These are phyloP conservation scores for Dasysyrphus albostriatus DNA, from an alignment of 2,888 invertebrate species.

Conservation along the genomic window DNA sequence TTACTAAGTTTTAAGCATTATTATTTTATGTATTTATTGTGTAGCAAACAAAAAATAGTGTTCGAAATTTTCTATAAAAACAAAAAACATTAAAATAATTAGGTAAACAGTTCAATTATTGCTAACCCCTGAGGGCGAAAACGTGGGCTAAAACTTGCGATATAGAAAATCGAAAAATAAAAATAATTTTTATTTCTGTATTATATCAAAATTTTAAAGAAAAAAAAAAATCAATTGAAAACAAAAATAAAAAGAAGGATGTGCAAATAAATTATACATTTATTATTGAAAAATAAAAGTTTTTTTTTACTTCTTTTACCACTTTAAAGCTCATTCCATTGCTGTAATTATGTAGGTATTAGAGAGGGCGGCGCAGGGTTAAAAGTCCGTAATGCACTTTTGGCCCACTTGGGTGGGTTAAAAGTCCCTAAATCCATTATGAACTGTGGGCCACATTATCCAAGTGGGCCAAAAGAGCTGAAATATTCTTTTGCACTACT, in stretches of 20 bases:
- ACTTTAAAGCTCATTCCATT: not conserved
- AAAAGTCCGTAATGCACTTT: too few species aligned
- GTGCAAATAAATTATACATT: slow-evolving; percentile 74
- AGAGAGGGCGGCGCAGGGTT: too few species aligned
- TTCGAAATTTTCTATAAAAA: slow-evolving; percentile 38
- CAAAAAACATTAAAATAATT: slow-evolving; percentile 1
- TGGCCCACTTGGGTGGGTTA: too few species aligned
- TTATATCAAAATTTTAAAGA: slow-evolving; percentile 61
- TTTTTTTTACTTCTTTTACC: not conserved
- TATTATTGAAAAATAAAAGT: slow-evolving; percentile 58
- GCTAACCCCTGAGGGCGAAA: slow-evolving; percentile 18
- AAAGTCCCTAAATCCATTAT: too few species aligned
- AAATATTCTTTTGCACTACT: too few species aligned
- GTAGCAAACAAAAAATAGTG: slow-evolving; percentile 31
- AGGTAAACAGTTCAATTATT: slow-evolving; percentile 35
- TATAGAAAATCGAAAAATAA: slow-evolving; percentile 24
- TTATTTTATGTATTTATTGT: slow-evolving; percentile 35
- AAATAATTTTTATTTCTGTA: slow-evolving; percentile 60
- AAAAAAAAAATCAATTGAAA: slow-evolving; percentile 8
- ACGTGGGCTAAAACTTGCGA: slow-evolving; percentile 1
- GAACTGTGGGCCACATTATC: too few species aligned
- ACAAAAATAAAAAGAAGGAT: slow-evolving; percentile 39
- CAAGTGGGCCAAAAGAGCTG: too few species aligned
- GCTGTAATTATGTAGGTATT: too few species aligned
- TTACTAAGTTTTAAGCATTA: not conserved